These are phyloP conservation scores for Ophion slaviceki DNA, from an alignment of 2,888 invertebrate species.

Conservation along the genomic window DNA sequence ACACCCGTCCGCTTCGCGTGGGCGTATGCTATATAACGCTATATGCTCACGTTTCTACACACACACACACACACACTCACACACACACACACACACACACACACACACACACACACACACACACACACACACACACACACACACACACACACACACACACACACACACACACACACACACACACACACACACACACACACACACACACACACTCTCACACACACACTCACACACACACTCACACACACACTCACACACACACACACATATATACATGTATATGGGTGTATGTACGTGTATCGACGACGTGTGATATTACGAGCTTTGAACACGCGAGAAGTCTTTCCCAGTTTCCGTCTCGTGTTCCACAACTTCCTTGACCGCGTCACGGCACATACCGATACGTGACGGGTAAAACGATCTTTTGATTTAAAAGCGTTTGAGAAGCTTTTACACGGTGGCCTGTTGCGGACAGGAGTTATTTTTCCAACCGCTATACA, in stretches of 20 bases:
- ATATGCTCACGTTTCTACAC: conserved; percentile 8
- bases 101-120: too few relatives aligned
- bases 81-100: conserved; percentile 10
- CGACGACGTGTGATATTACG: conserved; percentile 57
- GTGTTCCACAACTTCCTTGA: conserved; percentile 55
- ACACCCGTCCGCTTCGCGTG: conserved; percentile 69
- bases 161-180: conserved; percentile 11
- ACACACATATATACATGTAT: conserved; percentile 9
- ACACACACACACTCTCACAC: too few relatives aligned
- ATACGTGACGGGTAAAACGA: conserved; percentile 38
- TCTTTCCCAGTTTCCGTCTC: conserved; percentile 60
- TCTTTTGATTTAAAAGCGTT: conserved; percentile 47
- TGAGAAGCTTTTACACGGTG: conserved; percentile 17
- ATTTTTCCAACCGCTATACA: not conserved
- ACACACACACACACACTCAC: conserved; percentile 5
- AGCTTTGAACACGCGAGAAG: conserved; percentile 52
- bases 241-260: conserved; percentile 13
- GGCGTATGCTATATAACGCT: conserved; percentile 56
- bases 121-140: too few relatives aligned
- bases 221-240: too few relatives aligned
- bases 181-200: too few relatives aligned
- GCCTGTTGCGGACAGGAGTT: conserved; percentile 14
- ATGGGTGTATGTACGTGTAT: conserved; percentile 36
- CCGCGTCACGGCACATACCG: conserved; percentile 16
- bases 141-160: too few relatives aligned